Evolutionary conservation across 2,113 vertebrate species (phyloP).

Genomic region (Polyodon spathula): DNA sequence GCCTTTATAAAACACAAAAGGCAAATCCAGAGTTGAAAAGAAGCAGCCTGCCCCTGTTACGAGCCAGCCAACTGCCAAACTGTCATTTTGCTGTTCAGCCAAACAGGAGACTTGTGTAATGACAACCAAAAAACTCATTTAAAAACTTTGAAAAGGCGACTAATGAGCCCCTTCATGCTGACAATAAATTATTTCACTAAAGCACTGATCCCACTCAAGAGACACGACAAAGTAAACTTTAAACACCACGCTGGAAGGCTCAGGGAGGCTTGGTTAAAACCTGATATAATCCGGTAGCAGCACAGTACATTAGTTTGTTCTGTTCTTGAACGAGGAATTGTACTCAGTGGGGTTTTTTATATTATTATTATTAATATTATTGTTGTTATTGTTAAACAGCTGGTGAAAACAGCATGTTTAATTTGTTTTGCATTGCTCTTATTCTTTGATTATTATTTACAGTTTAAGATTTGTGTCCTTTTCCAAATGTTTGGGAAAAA

Average conservation of each 20-base stretch:
- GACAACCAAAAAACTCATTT: constrained; percentile 62
- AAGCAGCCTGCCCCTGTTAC: constrained; percentile 29
- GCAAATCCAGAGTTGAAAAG: constrained; percentile 27
- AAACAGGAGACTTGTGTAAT: constrained; percentile 53
- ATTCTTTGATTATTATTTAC: too few relatives aligned
- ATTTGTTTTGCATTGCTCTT: too few relatives aligned
- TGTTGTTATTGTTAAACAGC: too few relatives aligned
- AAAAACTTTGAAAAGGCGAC: constrained; percentile 68
- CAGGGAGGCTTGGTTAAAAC: constrained; percentile 1
- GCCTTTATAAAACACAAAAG: constrained; percentile 30
- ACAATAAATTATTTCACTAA: constrained; percentile 68
- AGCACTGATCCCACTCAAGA: constrained; percentile 53
- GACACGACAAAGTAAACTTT: constrained; percentile 59
- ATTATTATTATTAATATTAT: too few relatives aligned
- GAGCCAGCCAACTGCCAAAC: constrained; percentile 41
- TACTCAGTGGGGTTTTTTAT: too few relatives aligned
- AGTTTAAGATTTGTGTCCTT: too few relatives aligned
- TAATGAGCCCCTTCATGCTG: constrained; percentile 67
- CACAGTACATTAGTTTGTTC: too few relatives aligned
- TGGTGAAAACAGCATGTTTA: too few relatives aligned
- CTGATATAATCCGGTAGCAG: constrained; percentile 1
- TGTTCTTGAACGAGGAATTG: too few relatives aligned
- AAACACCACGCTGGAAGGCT: constrained; percentile 38
- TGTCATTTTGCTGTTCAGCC: constrained; percentile 27
- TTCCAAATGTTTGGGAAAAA: too few relatives aligned